phyloP scores from a whole-genome alignment of 2,113 vertebrate species.

The Aphelocoma coerulescens region DNA sequence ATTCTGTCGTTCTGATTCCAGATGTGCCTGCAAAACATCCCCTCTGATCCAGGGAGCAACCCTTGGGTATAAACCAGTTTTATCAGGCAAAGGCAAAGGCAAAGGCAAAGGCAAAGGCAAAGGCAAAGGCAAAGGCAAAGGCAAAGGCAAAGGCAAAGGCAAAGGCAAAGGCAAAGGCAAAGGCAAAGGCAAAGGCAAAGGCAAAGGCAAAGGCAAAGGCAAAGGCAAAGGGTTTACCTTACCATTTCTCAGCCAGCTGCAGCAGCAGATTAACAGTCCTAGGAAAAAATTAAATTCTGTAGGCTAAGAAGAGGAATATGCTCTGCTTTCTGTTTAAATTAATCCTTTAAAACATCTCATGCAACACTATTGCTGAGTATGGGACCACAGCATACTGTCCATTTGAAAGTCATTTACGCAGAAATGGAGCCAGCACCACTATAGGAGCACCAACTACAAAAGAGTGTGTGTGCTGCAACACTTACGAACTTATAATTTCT shows the following conservation, averaged over 20 bases:
- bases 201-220: background rate
- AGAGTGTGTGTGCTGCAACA: background rate
- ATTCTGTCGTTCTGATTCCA: background rate
- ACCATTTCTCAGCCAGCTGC: background rate
- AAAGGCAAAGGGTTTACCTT: background rate
- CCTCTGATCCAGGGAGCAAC: background rate
- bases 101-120: background rate
- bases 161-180: background rate
- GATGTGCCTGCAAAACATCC: background rate
- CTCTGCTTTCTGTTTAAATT: background rate
- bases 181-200: background rate
- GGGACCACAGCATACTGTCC: background rate
- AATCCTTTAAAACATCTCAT: background rate
- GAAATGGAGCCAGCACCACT: background rate
- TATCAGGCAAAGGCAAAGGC: background rate
- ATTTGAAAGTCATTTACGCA: background rate
- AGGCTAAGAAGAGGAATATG: background rate
- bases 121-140: background rate
- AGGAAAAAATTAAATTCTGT: background rate
- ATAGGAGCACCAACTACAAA: background rate
- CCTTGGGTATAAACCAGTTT: background rate
- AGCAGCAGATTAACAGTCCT: background rate
- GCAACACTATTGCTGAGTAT: accelerated
- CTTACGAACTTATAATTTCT: background rate
- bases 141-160: background rate